These are phyloP conservation scores for Drosophila bocki DNA, from an alignment of 1,140 invertebrate genomes.

Conservation along the genomic window DNA sequence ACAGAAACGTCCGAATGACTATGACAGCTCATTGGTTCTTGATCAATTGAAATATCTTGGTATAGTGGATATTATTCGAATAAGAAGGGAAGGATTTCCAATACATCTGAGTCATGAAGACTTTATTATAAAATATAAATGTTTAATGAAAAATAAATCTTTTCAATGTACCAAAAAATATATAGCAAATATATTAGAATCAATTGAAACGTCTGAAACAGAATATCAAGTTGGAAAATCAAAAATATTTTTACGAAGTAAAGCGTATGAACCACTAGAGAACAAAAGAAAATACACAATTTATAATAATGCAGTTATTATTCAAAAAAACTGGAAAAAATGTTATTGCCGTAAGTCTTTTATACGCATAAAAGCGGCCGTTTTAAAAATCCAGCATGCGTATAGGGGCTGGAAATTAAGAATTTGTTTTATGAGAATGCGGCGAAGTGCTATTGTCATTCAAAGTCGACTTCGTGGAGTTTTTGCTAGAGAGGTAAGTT, in stretches of 20 bases:
- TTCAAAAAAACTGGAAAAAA: constrained; percentile 92
- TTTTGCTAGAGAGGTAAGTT: constrained; percentile 92
- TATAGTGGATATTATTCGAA: constrained; percentile 98
- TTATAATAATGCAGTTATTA: constrained; percentile 89
- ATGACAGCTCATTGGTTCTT: constrained; percentile 93
- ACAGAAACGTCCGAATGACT: constrained; percentile 93
- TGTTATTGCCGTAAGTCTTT: constrained; percentile 87
- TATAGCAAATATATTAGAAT: constrained; percentile 86
- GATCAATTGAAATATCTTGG: constrained; percentile 97
- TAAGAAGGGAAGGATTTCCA: constrained; percentile 96
- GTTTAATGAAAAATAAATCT: constrained; percentile 65
- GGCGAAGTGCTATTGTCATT: constrained; percentile 94
- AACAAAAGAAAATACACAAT: constrained; percentile 90
- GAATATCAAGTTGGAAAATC: constrained; percentile 97
- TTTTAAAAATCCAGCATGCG: constrained; percentile 92
- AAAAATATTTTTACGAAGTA: constrained; percentile 94
- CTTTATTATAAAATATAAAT: constrained; percentile 89
- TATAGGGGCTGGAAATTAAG: constrained; percentile 94
- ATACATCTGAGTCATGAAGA: constrained; percentile 93
- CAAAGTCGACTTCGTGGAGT: constrained; percentile 95
- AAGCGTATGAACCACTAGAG: constrained; percentile 95
- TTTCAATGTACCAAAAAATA: constrained; percentile 35
- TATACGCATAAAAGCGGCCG: constrained; percentile 86
- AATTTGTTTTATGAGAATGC: constrained; percentile 92
- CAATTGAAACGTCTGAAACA: constrained; percentile 87